Evolutionary conservation across 2,797 vertebrate species (phyloP).

Genomic region (Australoheros facetus): DNA sequence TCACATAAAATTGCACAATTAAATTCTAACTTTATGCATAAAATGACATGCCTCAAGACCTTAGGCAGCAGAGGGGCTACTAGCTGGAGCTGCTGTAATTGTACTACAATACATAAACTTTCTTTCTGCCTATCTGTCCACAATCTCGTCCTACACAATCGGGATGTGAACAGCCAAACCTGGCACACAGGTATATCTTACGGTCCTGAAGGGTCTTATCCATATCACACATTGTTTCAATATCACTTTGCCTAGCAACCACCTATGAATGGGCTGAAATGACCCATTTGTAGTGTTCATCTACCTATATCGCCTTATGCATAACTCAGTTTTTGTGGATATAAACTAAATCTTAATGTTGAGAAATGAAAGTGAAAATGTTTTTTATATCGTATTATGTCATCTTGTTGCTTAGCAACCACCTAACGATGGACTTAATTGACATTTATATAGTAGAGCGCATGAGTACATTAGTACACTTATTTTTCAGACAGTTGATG

Average conservation of each 20-base stretch:
- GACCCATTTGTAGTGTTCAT: not conserved
- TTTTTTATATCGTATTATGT: too few species aligned
- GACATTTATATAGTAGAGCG: not conserved
- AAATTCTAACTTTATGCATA: not conserved
- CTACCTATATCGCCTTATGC: not conserved
- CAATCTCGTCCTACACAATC: not conserved
- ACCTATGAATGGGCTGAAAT: not conserved
- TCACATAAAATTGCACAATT: not conserved
- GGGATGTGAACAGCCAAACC: not conserved
- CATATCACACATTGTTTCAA: not conserved
- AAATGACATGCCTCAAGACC: not conserved
- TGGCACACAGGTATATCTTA: not conserved
- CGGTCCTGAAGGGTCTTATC: not conserved
- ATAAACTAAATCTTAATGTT: too few species aligned
- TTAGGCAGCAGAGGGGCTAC: not conserved
- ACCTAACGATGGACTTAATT: not conserved
- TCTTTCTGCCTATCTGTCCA: not conserved
- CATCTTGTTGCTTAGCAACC: not conserved
- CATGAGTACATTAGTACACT: not conserved
- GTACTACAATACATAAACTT: not conserved
- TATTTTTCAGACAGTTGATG: not conserved
- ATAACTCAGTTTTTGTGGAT: too few species aligned
- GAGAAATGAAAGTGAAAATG: too few species aligned
- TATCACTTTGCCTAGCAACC: not conserved
- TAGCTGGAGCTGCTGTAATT: not conserved